Base-by-base conservation (phyloP, 2,113 vertebrate species). In the Laticauda colubrina region DNA sequence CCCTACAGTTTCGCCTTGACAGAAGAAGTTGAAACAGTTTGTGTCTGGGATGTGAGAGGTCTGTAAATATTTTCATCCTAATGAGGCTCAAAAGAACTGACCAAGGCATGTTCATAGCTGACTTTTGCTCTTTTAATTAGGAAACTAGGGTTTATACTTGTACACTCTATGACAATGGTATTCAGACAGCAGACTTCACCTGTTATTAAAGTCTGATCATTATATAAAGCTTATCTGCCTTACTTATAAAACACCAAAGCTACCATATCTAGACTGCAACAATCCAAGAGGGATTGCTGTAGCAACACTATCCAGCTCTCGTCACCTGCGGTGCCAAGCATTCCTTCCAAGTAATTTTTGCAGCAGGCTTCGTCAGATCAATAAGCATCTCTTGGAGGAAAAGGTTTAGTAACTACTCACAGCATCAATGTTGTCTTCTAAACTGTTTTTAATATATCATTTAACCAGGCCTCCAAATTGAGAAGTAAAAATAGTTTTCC, bases 401-500 rank as follows among this genome's bases (percentile, higher is more conserved):
- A 39, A 21, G 3, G 0, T 39, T 81, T 81, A 39, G n/a, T 39
- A 39, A 20, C n/a, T 39, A 81, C 15, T 18, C 15, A 81, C 4
- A 20, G 34, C 6, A 20, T 8, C 6, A 6, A 81, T 21, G 34
- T 81, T 81, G 3, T 43, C 34, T 21, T 81, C 6, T 81, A 81
- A 43, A 81, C 21, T 81, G 39, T 81, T 81, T 75, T 39, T 81
- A 81, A 81, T 39, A 9, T 43, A 81, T 55, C 88, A 54, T 23
- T 95, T 89, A 91, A 53, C 29, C 34, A 14, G 26, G 55, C 26
- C 43, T 34, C 20, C 21, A 85, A 3, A n/a, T 87, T 87, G 89
- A 39, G 94, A 95, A 94, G 93, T 61, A 12, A 23, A 90, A 14
- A 54, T 54, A 93, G 4, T 20, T 61, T 4, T 0, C 9, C 94